Percentiles rank a stretch among this genome's conserved stretches.
Conservation (phyloP, 2,113 vertebrate genomes). For the Spea multiplicata region DNA sequence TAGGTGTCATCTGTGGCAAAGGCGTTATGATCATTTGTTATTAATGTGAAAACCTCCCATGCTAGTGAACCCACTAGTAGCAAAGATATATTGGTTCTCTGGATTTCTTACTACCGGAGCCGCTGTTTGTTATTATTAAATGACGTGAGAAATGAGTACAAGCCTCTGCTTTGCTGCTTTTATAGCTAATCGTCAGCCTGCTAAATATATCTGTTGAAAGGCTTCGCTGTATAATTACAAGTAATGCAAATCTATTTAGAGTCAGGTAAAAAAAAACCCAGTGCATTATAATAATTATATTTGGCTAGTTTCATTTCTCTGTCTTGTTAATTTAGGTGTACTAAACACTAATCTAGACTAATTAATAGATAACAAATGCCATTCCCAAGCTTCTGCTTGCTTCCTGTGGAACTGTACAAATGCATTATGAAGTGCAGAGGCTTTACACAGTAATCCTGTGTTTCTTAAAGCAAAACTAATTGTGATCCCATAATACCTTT, state of each 20-base stretch:
- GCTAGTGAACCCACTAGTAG: constrained; percentile 4
- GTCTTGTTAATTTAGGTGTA: constrained; percentile 16
- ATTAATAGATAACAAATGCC: constrained; percentile 6
- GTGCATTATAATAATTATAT: constrained; percentile 26
- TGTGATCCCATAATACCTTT: no score
- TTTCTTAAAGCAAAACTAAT: neutral
- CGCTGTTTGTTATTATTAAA: neutral
- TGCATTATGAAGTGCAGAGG: neutral
- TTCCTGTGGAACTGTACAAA: neutral
- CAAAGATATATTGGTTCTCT: neutral
- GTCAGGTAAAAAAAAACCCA: neutral
- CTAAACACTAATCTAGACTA: constrained; percentile 2
- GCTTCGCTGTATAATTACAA: constrained; percentile 7
- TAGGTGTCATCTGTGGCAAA: constrained; percentile 26
- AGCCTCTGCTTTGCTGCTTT: constrained; percentile 2
- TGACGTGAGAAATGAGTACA: neutral
- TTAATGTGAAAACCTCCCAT: constrained; percentile 2
- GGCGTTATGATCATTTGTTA: constrained; percentile 11
- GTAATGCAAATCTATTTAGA: constrained; percentile 16
- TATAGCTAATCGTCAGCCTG: neutral
- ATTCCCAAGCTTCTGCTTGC: neutral
- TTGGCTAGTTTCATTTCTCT: neutral
- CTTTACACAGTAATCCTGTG: neutral
- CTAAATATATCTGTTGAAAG: constrained; percentile 18
- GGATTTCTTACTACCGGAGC: constrained; percentile 13